Conservation (phyloP, 2,888 invertebrate species). For the Dugesia japonica region DNA sequence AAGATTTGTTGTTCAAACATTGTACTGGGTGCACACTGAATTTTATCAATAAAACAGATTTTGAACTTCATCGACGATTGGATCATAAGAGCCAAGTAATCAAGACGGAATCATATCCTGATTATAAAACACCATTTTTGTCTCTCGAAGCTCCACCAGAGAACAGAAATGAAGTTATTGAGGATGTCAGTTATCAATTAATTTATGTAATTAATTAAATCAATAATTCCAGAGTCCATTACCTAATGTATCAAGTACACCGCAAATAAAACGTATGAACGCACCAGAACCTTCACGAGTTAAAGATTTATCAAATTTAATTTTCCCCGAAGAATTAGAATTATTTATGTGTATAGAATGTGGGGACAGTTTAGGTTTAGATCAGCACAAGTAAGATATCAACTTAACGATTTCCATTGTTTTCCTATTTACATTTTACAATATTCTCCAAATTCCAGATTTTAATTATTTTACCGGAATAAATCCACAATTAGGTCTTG, state of each 20-base stretch:
- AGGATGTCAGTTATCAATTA: background rate
- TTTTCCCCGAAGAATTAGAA: conserved; percentile 22
- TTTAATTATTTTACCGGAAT: no score
- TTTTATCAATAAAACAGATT: conserved; percentile 32
- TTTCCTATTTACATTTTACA: no score
- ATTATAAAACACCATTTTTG: background rate
- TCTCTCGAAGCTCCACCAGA: background rate
- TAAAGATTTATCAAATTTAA: conserved; percentile 21
- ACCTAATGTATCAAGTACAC: background rate
- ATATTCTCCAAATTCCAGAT: no score
- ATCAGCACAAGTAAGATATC: conserved; percentile 12
- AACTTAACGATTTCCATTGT: background rate
- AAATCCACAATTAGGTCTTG: no score
- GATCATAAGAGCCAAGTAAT: conserved; percentile 28
- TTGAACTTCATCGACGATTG: conserved; percentile 26
- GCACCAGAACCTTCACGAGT: conserved; percentile 24
- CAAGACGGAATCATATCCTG: conserved; percentile 8
- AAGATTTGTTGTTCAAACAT: conserved; percentile 17
- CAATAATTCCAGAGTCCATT: background rate
- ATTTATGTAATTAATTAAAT: no score
- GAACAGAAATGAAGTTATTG: background rate
- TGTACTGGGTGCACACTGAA: conserved; percentile 28
- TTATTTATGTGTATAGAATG: conserved; percentile 25
- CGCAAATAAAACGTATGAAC: conserved; percentile 26
- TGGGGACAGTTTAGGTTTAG: background rate